Evolutionary conservation across 2,797 vertebrate species (phyloP).

Genomic region (Oceanodroma leucorhoa): DNA sequence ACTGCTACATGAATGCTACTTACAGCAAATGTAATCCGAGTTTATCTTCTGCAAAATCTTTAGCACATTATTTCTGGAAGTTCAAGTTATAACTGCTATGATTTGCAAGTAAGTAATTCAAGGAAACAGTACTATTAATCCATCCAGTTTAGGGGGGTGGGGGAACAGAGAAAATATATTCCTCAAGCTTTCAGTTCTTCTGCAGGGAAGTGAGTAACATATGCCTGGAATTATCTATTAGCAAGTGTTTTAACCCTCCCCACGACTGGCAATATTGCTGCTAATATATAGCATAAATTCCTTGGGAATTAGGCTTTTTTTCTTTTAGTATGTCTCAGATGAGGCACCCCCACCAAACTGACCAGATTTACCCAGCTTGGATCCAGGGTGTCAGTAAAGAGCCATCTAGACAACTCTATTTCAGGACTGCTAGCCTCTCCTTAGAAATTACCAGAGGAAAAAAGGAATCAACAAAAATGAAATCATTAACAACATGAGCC

Average conservation of each 20-base stretch:
- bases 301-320: background rate
- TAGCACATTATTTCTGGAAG: background rate
- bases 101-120: background rate
- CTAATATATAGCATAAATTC: background rate
- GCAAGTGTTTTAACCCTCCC: background rate
- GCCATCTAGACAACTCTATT: background rate
- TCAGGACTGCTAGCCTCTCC: background rate
- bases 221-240: background rate
- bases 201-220: background rate
- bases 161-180: background rate
- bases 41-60: conserved; percentile 32
- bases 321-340: background rate
- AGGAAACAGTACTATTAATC: background rate
- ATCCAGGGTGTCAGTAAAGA: background rate
- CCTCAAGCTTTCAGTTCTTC: background rate
- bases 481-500: fast-evolving
- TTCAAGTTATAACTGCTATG: background rate
- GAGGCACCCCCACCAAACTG: background rate
- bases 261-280: background rate
- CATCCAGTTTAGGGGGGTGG: background rate
- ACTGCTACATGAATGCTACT: background rate
- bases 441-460: background rate
- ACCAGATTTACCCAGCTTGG: background rate
- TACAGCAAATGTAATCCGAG: background rate
- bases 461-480: background rate